Base-by-base conservation (phyloP, 2,113 vertebrate species). In the Naja naja region DNA sequence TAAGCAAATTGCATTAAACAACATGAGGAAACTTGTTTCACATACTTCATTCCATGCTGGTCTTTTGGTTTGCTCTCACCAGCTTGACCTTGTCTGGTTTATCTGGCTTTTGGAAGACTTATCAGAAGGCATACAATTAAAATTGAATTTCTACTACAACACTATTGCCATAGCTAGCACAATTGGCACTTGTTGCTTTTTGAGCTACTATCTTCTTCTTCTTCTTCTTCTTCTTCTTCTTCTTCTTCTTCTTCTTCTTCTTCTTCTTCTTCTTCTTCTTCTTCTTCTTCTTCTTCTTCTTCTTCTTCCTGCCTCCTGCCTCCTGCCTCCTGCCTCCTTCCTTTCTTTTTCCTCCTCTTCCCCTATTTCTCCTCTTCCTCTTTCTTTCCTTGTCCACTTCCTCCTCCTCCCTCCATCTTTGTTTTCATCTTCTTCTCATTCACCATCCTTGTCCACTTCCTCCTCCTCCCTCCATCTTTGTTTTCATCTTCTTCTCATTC, bases 21-120 rank as follows among this genome's bases (percentile, higher is more conserved):
- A 55, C 60, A 88, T 93, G 85, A 89, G 49, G 34, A 81, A 88
- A 23, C 27, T 88, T 96, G 14, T 11, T 89, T 0, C 94, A 53
- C 4, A 64, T 34, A 43, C 4, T 93, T 85, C 49, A 10, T 88
- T 64, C 93, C 49, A 93, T 90, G 39, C 0, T 93, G 4, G 89
- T n/a, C 27, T 69, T n/a, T 87, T 52, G 89, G 25, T 89, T 45
- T 93, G 88, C 92, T 81, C 64, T 81, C 94, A 53, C 93, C 85
- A 92, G 39, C 93, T 88, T 94, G 91, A 96, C 93, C 94, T 93
- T 94, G 86, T 45, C 23, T 94, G 94, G 87, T 89, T 88, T 94
- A 39, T 90, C n/a, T 1, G 92, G 1, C 23, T 81, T 89, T 90
- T 90, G 27, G 20, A 49, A 49, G 30, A 86, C 94, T 95, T 96